Evolutionary conservation across 2,888 invertebrate species (phyloP).

Genomic region (Lasiommata megera): DNA sequence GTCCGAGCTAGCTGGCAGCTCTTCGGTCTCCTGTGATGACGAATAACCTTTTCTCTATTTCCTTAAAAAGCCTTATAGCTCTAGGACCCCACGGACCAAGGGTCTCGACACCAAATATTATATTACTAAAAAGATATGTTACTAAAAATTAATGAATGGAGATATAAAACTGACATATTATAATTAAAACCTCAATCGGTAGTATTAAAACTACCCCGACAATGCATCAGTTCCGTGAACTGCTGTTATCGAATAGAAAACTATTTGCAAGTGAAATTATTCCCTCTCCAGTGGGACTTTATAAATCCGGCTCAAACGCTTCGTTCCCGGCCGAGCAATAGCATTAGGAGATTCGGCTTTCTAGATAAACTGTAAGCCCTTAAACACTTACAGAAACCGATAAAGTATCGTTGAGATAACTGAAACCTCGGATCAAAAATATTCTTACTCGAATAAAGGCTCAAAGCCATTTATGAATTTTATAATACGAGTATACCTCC

Average conservation of each 20-base stretch:
- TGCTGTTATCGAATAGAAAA: conserved; percentile 14
- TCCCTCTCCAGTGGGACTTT: conserved; percentile 24
- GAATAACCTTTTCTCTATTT: no score
- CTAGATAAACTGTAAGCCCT: conserved; percentile 27
- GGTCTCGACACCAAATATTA: no score
- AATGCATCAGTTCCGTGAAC: no score
- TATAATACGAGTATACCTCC: neutral
- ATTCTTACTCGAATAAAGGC: neutral
- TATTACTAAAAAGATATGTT: no score
- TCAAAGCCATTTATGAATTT: neutral
- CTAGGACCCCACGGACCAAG: no score
- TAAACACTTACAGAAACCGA: conserved; percentile 24
- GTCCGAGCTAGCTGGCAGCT: no score
- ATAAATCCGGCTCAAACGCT: conserved; percentile 31
- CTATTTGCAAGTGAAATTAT: conserved; percentile 29
- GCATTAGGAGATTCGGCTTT: conserved; percentile 25
- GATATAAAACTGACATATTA: no score
- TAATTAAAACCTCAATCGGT: no score
- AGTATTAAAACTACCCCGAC: no score
- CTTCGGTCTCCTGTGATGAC: no score
- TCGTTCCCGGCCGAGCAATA: conserved; percentile 16
- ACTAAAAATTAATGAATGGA: no score
- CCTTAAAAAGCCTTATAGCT: no score
- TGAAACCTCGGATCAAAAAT: conserved; percentile 1
- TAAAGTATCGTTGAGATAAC: conserved; percentile 16